phyloP scores from a whole-genome alignment of 2,888 invertebrate genomes.

The Trichogramma dendrolimi region DNA sequence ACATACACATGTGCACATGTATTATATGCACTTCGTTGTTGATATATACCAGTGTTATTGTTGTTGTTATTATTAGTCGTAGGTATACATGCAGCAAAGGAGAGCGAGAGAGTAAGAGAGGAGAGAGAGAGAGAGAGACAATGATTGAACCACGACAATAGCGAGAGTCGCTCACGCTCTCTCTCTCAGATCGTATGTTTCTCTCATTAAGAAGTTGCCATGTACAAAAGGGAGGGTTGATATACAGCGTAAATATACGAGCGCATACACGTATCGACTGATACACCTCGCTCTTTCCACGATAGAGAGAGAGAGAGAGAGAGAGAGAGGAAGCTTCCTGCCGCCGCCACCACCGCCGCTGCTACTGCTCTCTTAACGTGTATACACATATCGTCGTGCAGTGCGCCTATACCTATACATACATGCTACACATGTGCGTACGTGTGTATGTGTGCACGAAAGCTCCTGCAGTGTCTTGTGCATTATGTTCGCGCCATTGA shows the following conservation, averaged over 20 bases:
- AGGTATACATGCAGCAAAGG: not conserved
- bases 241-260: too few species aligned
- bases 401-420: too few species aligned
- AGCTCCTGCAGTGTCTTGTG: not conserved
- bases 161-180: slow-evolving; percentile 24
- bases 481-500: not conserved
- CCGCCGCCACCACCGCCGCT: too few species aligned
- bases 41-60: not conserved
- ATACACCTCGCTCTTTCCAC: too few species aligned
- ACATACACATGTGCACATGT: too few species aligned
- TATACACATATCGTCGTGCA: too few species aligned
- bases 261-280: too few species aligned
- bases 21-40: too few species aligned
- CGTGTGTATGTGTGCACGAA: not conserved
- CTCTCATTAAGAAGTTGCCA: slow-evolving; percentile 50
- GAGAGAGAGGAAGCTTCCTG: too few species aligned
- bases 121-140: slow-evolving; percentile 15
- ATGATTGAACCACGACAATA: slow-evolving; percentile 41
- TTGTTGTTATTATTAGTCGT: slow-evolving; percentile 15
- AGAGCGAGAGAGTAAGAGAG: not conserved
- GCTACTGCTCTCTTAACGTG: too few species aligned
- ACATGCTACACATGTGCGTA: too few species aligned
- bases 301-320: too few species aligned
- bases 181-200: slow-evolving; percentile 35
- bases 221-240: slow-evolving; percentile 28